phyloP scores from a whole-genome alignment of 2,113 vertebrate species.

The Rhagologus leucostigma region DNA sequence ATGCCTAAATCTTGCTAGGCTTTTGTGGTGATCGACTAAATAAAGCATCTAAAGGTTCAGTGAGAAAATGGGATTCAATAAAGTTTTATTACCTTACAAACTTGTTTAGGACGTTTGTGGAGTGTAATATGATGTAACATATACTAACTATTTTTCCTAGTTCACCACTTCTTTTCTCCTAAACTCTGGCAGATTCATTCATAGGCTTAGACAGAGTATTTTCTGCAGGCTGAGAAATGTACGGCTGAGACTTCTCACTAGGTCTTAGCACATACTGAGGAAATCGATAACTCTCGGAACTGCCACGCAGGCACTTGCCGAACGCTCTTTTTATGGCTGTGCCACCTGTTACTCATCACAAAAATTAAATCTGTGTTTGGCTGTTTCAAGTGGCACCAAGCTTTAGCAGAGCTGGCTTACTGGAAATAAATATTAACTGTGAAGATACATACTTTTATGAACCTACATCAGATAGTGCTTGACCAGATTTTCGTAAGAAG shows the following conservation, averaged over 20 bases:
- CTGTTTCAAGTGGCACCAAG: neutral
- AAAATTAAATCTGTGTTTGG: neutral
- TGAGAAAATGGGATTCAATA: neutral
- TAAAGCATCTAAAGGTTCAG: neutral
- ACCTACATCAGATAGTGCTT: neutral
- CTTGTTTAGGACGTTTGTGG: neutral
- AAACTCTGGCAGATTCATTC: neutral
- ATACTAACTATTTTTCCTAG: neutral
- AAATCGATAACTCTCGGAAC: conserved; percentile 3
- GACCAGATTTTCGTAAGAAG: neutral
- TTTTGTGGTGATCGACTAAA: neutral
- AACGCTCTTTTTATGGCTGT: conserved; percentile 17
- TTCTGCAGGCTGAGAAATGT: neutral
- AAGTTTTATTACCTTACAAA: conserved; percentile 1
- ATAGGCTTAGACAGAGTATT: neutral
- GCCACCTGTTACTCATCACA: conserved; percentile 3
- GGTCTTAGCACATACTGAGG: conserved; percentile 15
- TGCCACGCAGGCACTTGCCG: neutral
- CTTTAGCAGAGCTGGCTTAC: neutral
- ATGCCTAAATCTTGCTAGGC: neutral
- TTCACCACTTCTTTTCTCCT: neutral
- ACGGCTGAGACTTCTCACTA: conserved; percentile 2
- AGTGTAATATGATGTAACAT: neutral
- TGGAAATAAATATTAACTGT: neutral
- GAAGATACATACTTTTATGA: neutral